These are phyloP conservation scores for Eumerus sabulonum DNA, from an alignment of 2,888 invertebrate species.

Conservation along the genomic window DNA sequence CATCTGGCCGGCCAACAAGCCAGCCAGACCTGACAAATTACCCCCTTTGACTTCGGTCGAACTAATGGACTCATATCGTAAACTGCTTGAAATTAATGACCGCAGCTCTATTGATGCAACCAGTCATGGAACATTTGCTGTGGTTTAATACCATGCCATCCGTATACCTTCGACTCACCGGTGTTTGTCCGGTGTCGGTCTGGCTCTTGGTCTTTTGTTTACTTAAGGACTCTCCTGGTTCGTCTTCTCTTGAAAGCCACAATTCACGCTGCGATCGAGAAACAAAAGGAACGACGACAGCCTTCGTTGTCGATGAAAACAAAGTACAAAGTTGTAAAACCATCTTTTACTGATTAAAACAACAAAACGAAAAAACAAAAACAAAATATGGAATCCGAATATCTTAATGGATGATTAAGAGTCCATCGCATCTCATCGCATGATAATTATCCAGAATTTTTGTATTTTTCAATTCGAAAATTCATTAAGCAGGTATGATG, in stretches of 20 bases:
- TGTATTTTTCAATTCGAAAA: conserved; percentile 58
- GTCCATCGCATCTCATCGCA: no score
- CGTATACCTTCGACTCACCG: conserved; percentile 17
- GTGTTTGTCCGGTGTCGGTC: neutral
- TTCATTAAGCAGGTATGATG: conserved; percentile 50
- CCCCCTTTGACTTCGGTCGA: conserved; percentile 60
- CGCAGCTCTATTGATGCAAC: conserved; percentile 46
- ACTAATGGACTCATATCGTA: conserved; percentile 71
- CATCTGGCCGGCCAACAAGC: conserved; percentile 30
- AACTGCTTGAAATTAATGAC: conserved; percentile 70
- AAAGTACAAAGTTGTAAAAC: conserved; percentile 39
- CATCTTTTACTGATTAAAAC: conserved; percentile 61
- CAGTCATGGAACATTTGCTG: conserved; percentile 26
- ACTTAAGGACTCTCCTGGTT: conserved; percentile 41
- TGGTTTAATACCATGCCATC: conserved; percentile 19
- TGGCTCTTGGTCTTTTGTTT: conserved; percentile 49
- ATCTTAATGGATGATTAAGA: conserved; percentile 62
- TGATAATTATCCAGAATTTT: no score
- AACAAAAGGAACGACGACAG: neutral
- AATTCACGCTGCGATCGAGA: conserved; percentile 30
- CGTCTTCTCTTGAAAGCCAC: conserved; percentile 59
- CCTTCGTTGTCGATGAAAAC: no score
- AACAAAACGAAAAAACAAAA: conserved; percentile 46
- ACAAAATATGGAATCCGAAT: conserved; percentile 19
- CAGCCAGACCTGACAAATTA: conserved; percentile 63